phyloP scores from a whole-genome alignment of 2,888 invertebrate species.

The Campoplex nolae region DNA sequence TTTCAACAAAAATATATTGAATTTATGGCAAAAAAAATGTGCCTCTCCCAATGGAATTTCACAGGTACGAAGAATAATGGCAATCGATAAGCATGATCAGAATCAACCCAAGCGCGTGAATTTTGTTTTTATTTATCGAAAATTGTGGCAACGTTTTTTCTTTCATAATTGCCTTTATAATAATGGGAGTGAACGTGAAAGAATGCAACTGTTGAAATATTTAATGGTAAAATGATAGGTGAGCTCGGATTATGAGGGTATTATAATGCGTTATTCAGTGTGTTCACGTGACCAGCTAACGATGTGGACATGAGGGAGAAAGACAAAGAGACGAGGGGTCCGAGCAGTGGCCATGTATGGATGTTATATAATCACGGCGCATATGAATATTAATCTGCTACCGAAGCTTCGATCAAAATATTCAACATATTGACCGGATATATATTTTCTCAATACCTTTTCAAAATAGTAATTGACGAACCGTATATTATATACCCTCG shows the following conservation, averaged over 20 bases:
- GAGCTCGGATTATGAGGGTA: conserved; percentile 8
- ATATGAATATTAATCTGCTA: conserved; percentile 67
- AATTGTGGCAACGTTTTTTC: background rate
- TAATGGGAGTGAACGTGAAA: conserved; percentile 12
- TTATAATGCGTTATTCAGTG: conserved; percentile 49
- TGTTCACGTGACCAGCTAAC: conserved; percentile 50
- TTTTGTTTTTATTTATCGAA: background rate
- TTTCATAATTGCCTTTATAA: background rate
- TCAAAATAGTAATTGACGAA: conserved; percentile 44
- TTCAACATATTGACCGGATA: conserved; percentile 41
- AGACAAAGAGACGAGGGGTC: background rate
- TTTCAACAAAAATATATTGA: background rate
- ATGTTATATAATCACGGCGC: conserved; percentile 55
- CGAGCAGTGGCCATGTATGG: background rate
- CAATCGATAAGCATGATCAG: conserved; percentile 23
- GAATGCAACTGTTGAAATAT: background rate
- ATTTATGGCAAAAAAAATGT: background rate
- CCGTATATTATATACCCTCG: background rate
- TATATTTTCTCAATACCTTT: conserved; percentile 39
- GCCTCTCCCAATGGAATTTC: background rate
- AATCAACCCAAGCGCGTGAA: background rate
- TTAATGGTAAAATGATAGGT: conserved; percentile 66
- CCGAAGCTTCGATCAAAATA: conserved; percentile 51
- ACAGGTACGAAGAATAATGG: conserved; percentile 17
- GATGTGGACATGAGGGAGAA: conserved; percentile 8